A percentile compares a stretch with the other conserved stretches of the same genome.
These are phyloP conservation scores for Tenthredo distinguenda DNA, from an alignment of 2,888 invertebrate genomes.

Conservation along the genomic window DNA sequence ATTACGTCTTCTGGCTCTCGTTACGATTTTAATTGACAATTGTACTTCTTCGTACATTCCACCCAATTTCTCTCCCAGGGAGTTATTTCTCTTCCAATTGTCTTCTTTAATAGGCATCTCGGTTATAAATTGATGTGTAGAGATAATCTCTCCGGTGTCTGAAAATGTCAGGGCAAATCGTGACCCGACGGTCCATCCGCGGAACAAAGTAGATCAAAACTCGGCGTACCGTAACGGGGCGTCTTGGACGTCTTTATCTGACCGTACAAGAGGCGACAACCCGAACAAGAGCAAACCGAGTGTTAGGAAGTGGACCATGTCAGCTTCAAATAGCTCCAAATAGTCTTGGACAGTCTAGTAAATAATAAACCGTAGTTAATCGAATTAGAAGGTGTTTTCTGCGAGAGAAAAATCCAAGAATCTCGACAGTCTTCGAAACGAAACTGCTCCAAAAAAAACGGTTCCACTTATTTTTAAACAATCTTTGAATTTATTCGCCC, in stretches of 20 bases:
- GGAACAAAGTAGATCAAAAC: slow-evolving; percentile 47
- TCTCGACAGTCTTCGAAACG: background rate
- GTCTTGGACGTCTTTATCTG: slow-evolving; percentile 39
- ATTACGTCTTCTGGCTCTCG: no score
- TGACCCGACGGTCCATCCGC: background rate
- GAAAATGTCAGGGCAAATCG: slow-evolving; percentile 13
- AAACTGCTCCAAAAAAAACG: background rate
- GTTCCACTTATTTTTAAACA: background rate
- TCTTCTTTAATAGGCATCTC: background rate
- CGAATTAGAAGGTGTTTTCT: background rate
- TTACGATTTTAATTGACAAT: background rate
- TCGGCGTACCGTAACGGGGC: slow-evolving; percentile 42
- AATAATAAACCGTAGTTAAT: slow-evolving; percentile 19
- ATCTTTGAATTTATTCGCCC: background rate
- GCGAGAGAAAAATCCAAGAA: background rate
- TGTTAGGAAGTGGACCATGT: slow-evolving; percentile 48
- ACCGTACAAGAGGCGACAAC: slow-evolving; percentile 36
- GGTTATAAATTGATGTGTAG: background rate
- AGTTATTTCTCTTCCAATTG: background rate
- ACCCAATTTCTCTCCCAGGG: background rate
- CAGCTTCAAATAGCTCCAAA: slow-evolving; percentile 27
- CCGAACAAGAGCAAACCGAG: slow-evolving; percentile 22
- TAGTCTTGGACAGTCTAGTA: background rate
- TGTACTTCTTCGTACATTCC: background rate
- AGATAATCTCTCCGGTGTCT: background rate